These are phyloP conservation scores for Vanacampus margaritifer DNA, from an alignment of 2,113 vertebrate genomes.

Conservation along the genomic window DNA sequence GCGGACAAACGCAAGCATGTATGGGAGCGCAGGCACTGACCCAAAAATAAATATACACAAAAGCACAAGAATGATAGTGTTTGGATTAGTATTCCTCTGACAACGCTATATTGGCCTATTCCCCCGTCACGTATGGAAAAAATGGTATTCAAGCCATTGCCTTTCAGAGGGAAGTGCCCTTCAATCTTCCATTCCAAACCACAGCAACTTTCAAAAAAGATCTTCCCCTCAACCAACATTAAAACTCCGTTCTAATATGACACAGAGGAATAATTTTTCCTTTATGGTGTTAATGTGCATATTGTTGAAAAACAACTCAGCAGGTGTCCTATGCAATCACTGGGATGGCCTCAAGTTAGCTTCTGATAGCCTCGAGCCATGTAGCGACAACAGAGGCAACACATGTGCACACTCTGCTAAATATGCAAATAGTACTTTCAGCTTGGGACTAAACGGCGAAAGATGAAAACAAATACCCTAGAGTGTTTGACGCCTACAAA, in stretches of 20 bases:
- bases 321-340: constrained; percentile 20
- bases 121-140: constrained; percentile 19
- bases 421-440: constrained; percentile 26
- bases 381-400: constrained; percentile 28
- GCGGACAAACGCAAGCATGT: neutral
- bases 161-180: constrained; percentile 72
- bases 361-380: constrained; percentile 30
- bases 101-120: constrained; percentile 31
- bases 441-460: neutral
- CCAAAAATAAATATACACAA: constrained; percentile 22
- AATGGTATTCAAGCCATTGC: constrained; percentile 50
- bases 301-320: constrained; percentile 11
- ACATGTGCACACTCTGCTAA: constrained; percentile 10
- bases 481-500: neutral
- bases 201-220: neutral
- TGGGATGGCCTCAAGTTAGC: constrained; percentile 37
- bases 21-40: neutral
- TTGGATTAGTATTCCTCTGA: constrained; percentile 63
- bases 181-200: too few species aligned
- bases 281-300: neutral
- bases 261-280: neutral
- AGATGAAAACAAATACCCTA: constrained; percentile 35
- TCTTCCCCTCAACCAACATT: neutral
- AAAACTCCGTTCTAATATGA: neutral
- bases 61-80: constrained; percentile 39